These are phyloP conservation scores for Cossypha caffra DNA, from an alignment of 2,797 vertebrate genomes.

Conservation along the genomic window DNA sequence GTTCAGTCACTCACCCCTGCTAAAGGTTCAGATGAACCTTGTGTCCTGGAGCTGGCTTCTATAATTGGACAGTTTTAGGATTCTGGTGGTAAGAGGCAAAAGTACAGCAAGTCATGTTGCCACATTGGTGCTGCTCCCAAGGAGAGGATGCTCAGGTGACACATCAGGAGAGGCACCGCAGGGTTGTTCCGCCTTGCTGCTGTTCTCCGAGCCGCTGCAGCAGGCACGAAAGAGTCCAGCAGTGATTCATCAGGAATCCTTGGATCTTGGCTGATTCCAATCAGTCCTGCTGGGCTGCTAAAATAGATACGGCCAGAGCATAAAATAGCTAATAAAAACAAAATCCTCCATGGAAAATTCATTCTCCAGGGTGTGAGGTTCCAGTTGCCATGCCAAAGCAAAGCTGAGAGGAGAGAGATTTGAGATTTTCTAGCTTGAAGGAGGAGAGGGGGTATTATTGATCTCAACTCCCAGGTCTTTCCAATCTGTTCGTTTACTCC, in stretches of 20 bases:
- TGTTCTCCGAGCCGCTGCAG: not conserved
- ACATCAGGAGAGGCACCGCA: not conserved
- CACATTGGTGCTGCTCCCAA: not conserved
- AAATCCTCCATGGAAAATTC: slow-evolving; percentile 27
- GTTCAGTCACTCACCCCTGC: not conserved
- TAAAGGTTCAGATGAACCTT: not conserved
- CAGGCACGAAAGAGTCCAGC: not conserved
- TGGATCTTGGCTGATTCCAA: slow-evolving; percentile 51
- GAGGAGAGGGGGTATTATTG: slow-evolving; percentile 39
- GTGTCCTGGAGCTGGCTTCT: not conserved
- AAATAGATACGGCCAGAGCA: slow-evolving; percentile 49
- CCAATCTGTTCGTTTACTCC: slow-evolving; percentile 34
- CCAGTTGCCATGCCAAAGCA: slow-evolving; percentile 14
- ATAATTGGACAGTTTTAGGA: not conserved
- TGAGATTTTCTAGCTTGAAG: slow-evolving; percentile 29
- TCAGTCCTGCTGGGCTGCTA: slow-evolving; percentile 52
- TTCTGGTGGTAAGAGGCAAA: not conserved
- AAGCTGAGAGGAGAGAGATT: not conserved
- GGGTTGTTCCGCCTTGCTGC: not conserved
- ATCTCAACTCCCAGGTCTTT: slow-evolving; percentile 31
- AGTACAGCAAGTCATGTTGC: not conserved
- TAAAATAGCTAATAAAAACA: slow-evolving; percentile 58
- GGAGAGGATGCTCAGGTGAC: not conserved
- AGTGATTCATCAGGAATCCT: slow-evolving; percentile 47
- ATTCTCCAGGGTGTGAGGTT: slow-evolving; percentile 59